Percentiles rank a stretch among this genome's conserved stretches.
Evolutionary conservation across 2,797 vertebrate species (phyloP).

Genomic region (Smutsia gigantea): DNA sequence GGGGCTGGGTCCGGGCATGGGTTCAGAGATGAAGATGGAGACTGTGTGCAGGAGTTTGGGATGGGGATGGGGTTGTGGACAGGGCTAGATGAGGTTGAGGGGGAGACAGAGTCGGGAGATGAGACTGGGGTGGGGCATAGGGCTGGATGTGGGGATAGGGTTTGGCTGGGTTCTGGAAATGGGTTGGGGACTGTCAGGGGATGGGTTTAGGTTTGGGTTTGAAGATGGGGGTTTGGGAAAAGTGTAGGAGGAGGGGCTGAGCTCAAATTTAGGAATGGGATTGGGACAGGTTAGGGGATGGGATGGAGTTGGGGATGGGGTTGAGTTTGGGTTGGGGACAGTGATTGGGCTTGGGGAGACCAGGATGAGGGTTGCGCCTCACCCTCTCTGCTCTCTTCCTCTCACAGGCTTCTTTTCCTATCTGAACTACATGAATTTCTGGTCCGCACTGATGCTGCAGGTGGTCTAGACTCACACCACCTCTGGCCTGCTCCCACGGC

Average conservation of each 20-base stretch:
- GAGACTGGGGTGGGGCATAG: background rate
- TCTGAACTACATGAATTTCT: slow-evolving; percentile 75
- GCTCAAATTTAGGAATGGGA: background rate
- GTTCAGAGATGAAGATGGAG: background rate
- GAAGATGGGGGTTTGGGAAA: background rate
- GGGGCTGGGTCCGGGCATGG: background rate
- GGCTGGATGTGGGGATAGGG: background rate
- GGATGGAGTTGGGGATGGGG: background rate
- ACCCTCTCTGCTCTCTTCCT: background rate
- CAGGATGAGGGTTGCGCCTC: background rate
- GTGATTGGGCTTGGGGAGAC: background rate
- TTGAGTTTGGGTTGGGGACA: too few relatives aligned
- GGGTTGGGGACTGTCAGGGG: too few relatives aligned
- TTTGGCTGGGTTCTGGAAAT: too few relatives aligned
- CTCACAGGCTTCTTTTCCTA: slow-evolving; percentile 71
- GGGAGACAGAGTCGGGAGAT: too few relatives aligned
- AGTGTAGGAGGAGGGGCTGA: background rate
- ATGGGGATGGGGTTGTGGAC: background rate
- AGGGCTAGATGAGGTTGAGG: background rate
- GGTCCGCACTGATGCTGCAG: slow-evolving; percentile 54
- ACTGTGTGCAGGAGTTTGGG: background rate
- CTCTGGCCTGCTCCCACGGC: background rate
- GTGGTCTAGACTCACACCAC: background rate
- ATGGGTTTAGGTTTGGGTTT: background rate
- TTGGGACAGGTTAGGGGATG: background rate